phyloP scores from a whole-genome alignment of 2,797 vertebrate species.

The Gephyroberyx darwinii region DNA sequence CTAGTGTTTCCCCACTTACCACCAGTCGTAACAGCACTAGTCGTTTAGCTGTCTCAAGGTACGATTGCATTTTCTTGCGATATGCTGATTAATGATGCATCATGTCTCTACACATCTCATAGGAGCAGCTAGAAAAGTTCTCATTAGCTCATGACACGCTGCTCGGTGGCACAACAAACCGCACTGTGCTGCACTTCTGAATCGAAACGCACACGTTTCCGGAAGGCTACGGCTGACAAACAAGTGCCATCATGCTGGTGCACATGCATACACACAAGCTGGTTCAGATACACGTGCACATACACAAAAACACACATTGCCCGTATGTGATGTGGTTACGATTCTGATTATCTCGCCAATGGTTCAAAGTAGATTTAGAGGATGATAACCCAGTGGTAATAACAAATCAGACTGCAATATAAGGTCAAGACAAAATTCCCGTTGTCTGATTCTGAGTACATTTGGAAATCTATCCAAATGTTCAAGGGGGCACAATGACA shows the following conservation, averaged over 20 bases:
- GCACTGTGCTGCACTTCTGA: too few relatives aligned
- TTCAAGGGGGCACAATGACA: too few relatives aligned
- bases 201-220: constrained; percentile 6
- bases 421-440: constrained; percentile 17
- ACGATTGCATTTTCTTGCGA: constrained; percentile 77
- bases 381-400: neutral
- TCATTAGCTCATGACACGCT: constrained; percentile 64
- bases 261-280: neutral
- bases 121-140: constrained; percentile 47
- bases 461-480: neutral
- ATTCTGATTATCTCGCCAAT: neutral
- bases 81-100: constrained; percentile 78
- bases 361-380: too few relatives aligned
- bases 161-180: constrained; percentile 32
- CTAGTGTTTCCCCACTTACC: constrained; percentile 61
- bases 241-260: neutral
- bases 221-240: neutral
- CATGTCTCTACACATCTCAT: constrained; percentile 66
- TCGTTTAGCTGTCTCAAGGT: constrained; percentile 68
- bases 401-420: neutral
- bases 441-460: neutral
- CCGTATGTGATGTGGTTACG: constrained; percentile 6
- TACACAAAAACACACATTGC: too few relatives aligned
- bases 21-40: constrained; percentile 49
- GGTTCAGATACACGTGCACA: constrained; percentile 11